Conservation (phyloP, 2,888 invertebrate species). For the Operophtera brumata region DNA sequence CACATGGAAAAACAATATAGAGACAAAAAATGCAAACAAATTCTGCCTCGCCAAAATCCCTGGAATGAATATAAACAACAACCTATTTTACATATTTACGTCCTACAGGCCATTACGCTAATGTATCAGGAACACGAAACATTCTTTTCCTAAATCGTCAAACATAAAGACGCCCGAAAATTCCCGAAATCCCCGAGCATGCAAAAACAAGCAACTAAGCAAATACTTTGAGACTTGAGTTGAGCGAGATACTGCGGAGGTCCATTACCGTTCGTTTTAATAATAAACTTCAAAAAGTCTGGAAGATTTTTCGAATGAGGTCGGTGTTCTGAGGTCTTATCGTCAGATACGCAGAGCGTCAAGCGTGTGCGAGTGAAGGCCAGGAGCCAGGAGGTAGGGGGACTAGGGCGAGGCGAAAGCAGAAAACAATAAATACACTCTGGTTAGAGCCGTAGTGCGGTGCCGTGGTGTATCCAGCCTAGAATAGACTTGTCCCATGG, state of each 20-base stretch:
- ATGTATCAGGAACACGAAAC: slow-evolving; percentile 11
- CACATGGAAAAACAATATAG: too few species aligned
- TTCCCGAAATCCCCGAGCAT: slow-evolving; percentile 15
- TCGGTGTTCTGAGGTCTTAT: slow-evolving; percentile 4
- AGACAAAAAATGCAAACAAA: too few species aligned
- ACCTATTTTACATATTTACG: slow-evolving; percentile 15
- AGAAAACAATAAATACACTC: background rate
- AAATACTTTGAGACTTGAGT: slow-evolving; percentile 26
- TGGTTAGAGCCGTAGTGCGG: too few species aligned
- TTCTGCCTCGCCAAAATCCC: background rate
- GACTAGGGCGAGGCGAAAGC: background rate
- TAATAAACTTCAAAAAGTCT: slow-evolving; percentile 24
- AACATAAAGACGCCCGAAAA: slow-evolving; percentile 7
- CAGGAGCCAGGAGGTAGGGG: background rate
- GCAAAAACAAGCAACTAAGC: slow-evolving; percentile 27
- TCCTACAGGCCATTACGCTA: slow-evolving; percentile 11
- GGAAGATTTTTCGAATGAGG: background rate
- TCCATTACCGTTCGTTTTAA: slow-evolving; percentile 28
- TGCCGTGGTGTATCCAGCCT: too few species aligned
- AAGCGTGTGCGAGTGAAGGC: too few species aligned
- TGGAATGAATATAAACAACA: slow-evolving; percentile 1
- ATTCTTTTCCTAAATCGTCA: slow-evolving; percentile 2
- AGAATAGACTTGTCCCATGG: too few species aligned
- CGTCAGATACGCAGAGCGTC: background rate
- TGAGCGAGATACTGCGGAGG: slow-evolving; percentile 19